Base-by-base conservation (phyloP, 2,113 vertebrate genomes). In the Serilophus lunatus region DNA sequence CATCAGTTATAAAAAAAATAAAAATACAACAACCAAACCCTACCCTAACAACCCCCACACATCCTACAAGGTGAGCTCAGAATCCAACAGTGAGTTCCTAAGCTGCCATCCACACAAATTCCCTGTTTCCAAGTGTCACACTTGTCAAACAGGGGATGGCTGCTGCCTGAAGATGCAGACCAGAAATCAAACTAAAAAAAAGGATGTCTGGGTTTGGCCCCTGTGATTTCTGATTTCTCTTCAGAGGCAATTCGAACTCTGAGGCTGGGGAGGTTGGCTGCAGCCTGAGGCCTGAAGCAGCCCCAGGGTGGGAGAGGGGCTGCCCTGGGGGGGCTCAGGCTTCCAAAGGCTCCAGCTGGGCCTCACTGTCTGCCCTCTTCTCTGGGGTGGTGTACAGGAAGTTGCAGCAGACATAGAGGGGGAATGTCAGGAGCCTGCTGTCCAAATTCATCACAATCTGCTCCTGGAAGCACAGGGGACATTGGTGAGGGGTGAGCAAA, bases 371-470 rank as follows among this genome's bases (percentile, higher is more conserved):
- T 6, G 94, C 92, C 35, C 96, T 98, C 96, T 98, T 99, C 81
- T 98, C 98, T 9, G 99, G 98, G 0, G 99, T 99, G 0, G 99
- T 99, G 94, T 99, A 99, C 86, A 99, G 97, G 98, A 99, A 99
- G 96, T 99, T 99, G 96, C 99, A 99, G 98, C 98, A 99, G 95
- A 99, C 98, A 18, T 99, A 99, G 18, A 99, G 98, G 1, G 99
- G 99, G 97, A 99, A 99, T 40, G 98, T 97, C 68, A 99, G 97
- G 91, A 99, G 98, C 3, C 99, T 98, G 82, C 99, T 99, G 98
- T 99, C 99, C 98, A 99, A 96, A 88, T 99, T 99, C 99, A 99
- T 99, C 78, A 99, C 99, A 8, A 99, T 98, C 86, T 99, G 99
- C 94, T 99, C 99, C 99, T 99, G 89, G 5, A 79, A 83, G 89